phyloP scores from a whole-genome alignment of 2,113 vertebrate species.

The Rousettus leschenaultii region DNA sequence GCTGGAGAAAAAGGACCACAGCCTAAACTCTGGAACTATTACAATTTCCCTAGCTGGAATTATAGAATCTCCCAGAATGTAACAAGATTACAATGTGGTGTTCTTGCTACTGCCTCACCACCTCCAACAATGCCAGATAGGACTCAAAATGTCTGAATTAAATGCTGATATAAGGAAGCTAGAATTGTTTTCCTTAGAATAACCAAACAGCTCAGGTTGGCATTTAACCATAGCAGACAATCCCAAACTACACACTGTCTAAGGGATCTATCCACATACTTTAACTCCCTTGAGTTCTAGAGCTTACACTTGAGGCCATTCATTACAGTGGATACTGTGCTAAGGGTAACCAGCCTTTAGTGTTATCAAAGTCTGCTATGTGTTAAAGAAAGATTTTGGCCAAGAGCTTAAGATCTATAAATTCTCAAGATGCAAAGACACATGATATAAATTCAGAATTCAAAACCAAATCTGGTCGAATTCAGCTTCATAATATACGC shows the following conservation, averaged over 20 bases:
- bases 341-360: background rate
- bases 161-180: background rate
- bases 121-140: background rate
- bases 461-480: background rate
- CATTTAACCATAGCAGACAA: background rate
- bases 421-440: background rate
- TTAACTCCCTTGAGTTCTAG: background rate
- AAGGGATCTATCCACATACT: rapidly evolving
- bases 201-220: background rate
- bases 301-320: background rate
- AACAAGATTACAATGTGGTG: background rate
- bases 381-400: background rate
- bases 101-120: background rate
- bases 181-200: background rate
- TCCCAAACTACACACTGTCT: background rate
- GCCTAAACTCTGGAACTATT: background rate
- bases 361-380: background rate
- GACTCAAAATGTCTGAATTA: background rate
- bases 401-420: background rate
- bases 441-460: background rate
- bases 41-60: background rate
- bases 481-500: rapidly evolving
- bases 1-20: background rate
- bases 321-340: background rate
- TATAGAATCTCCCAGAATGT: background rate